Base-by-base conservation (phyloP, 2,797 vertebrate species). In the Sarcoramphus papa region DNA sequence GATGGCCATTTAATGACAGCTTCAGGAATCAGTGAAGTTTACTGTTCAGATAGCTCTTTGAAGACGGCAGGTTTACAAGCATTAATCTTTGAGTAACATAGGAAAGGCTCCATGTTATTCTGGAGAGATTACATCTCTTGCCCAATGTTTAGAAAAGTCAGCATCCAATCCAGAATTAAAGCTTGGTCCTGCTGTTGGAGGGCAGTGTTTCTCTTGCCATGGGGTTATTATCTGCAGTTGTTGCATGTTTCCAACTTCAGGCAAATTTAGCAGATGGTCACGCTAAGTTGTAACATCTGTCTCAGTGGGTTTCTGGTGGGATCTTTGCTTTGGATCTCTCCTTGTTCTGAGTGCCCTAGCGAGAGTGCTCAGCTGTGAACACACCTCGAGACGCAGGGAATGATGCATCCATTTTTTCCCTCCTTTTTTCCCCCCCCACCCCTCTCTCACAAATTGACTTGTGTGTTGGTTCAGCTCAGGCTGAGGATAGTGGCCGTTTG, bases 231-330 rank as follows among this genome's bases (percentile, higher is more conserved):
- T 6, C 37, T 79, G 47, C 17, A 28, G 37, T 48, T 72, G 53
- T 40, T 79, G 14, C 5, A 3, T 24, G 14, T 81, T 79, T 92
- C 31, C 40, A 45, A 2, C 45, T 76, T 82, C 43, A 72, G 51
- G 17, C 27, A 33, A 16, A 24, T 53, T 56, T 18, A 51, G 23
- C 35, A 59, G 64, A 22, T 56, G 31, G 16, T 68, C 8, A 3
- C 0, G 0, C 0, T 22, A 57, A 75, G 14, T 56, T 3, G 9
- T 54, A 81, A 31, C 23, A 8, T 43, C 23, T 63, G 0, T 89
- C 31, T 79, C 8, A 10, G 31, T 73, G 53, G 27, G 23, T 80
- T 53, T 81, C 45, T 90, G 50, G 67, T 75, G 27, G 24, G 19
- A 21, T 67, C 40, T 77, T 74, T 54, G 47, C 21, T 65, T 86